Evolutionary conservation across 2,888 invertebrate genomes (phyloP).

Genomic region (Leptura quadrifasciata): DNA sequence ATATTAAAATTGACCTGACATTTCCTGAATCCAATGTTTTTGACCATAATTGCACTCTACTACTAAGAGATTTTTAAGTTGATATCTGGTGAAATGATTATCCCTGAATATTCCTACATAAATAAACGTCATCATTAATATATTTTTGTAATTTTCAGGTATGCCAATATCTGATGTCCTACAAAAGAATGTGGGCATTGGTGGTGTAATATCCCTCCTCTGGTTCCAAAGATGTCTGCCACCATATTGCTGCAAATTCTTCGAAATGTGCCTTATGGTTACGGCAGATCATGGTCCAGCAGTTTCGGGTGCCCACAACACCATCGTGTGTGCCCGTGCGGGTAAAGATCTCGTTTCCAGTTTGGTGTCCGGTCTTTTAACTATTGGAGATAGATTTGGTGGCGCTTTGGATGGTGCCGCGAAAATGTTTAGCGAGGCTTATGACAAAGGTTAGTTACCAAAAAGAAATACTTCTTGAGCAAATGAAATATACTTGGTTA

Average conservation of each 20-base stretch:
- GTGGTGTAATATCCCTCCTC: slow-evolving; percentile 96
- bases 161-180: slow-evolving; percentile 89
- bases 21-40: too few species aligned
- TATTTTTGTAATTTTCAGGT: slow-evolving; percentile 77
- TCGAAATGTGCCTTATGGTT: slow-evolving; percentile 99
- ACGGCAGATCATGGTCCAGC: slow-evolving; percentile 99
- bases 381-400: slow-evolving; percentile 99
- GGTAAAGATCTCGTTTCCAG: slow-evolving; percentile 98
- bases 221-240: slow-evolving; percentile 99
- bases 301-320: slow-evolving; percentile 96
- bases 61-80: too few species aligned
- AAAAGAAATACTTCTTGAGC: too few species aligned
- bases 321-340: slow-evolving; percentile 98
- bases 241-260: slow-evolving; percentile 95
- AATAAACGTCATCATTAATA: too few species aligned
- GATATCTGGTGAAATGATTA: too few species aligned
- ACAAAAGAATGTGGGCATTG: slow-evolving; percentile 96
- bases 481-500: too few species aligned
- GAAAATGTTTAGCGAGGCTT: slow-evolving; percentile 96
- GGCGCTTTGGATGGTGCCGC: slow-evolving; percentile 99
- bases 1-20: too few species aligned
- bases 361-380: slow-evolving; percentile 96
- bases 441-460: slow-evolving; percentile 83
- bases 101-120: too few species aligned
- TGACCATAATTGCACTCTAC: too few species aligned